A percentile compares a stretch with the other conserved stretches of the same genome.
These are phyloP conservation scores for Lydus trimaculatus DNA, from an alignment of 2,888 invertebrate genomes.

Conservation along the genomic window DNA sequence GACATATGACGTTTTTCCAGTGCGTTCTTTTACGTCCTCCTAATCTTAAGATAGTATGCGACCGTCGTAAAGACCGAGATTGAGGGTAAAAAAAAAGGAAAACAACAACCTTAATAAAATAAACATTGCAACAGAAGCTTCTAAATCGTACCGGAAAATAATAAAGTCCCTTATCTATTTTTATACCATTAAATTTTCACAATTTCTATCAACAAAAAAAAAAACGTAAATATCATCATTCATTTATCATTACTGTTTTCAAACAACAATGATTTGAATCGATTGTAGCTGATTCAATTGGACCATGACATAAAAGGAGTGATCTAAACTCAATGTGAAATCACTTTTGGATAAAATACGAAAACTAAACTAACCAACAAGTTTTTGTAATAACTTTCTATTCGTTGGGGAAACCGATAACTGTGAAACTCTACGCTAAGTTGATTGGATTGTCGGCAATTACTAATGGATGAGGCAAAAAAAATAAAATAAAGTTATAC, in stretches of 20 bases:
- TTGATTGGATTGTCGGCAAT: conserved; percentile 2
- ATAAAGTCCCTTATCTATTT: conserved; percentile 29
- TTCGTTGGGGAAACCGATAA: background rate
- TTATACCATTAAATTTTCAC: conserved; percentile 10
- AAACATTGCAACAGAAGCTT: conserved; percentile 30
- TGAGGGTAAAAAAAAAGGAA: conserved; percentile 19
- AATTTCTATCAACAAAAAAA: too few relatives aligned
- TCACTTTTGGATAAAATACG: background rate
- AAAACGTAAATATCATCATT: too few relatives aligned
- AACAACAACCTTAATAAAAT: conserved; percentile 35
- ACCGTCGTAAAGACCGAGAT: conserved; percentile 36
- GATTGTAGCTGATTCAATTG: background rate
- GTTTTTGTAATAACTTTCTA: background rate
- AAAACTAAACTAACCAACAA: background rate
- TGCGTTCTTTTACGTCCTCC: conserved; percentile 35
- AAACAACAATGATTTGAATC: background rate
- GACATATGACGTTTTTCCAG: conserved; percentile 26
- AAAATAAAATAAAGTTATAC: background rate
- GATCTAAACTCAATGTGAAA: background rate
- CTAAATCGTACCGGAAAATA: conserved; percentile 28
- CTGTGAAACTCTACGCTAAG: background rate
- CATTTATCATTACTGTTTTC: background rate
- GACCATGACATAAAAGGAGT: background rate
- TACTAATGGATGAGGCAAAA: background rate
- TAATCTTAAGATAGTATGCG: conserved; percentile 34